phyloP scores from a whole-genome alignment of 1,140 invertebrate species.

The Drosophila grimshawi region DNA sequence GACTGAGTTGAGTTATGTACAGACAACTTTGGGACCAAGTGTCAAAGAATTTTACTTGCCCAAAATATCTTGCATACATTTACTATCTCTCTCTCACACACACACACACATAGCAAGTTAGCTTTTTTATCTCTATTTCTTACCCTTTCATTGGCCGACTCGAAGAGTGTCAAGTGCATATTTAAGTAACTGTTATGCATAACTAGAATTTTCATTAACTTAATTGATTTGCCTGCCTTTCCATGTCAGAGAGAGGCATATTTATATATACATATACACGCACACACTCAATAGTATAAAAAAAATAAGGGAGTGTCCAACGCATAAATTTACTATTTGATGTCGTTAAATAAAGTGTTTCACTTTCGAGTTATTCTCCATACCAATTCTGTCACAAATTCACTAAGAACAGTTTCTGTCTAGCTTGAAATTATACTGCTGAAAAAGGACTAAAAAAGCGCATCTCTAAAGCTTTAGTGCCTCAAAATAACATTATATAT shows the following conservation, averaged over 20 bases:
- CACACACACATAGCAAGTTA: too few relatives aligned
- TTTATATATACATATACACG: neutral
- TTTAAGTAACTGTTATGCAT: slow-evolving; percentile 56
- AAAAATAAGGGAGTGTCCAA: too few relatives aligned
- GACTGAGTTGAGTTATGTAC: slow-evolving; percentile 18
- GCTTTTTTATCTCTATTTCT: slow-evolving; percentile 1
- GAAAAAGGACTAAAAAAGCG: too few relatives aligned
- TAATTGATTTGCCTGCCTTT: slow-evolving; percentile 59
- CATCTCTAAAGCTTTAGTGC: too few relatives aligned
- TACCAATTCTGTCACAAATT: too few relatives aligned
- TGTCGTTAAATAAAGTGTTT: too few relatives aligned
- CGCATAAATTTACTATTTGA: too few relatives aligned
- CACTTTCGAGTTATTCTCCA: too few relatives aligned
- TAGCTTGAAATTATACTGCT: too few relatives aligned
- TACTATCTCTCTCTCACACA: neutral
- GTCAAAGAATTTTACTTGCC: slow-evolving; percentile 35
- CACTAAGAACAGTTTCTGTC: too few relatives aligned
- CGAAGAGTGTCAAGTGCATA: slow-evolving; percentile 35
- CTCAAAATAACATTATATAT: too few relatives aligned
- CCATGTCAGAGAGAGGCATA: neutral
- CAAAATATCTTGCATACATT: slow-evolving; percentile 3
- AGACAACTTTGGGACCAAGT: slow-evolving; percentile 32
- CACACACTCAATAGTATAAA: too few relatives aligned
- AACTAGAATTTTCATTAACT: slow-evolving; percentile 66
- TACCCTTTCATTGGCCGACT: neutral